A percentile compares a stretch with the other conserved stretches of the same genome.
phyloP scores from a whole-genome alignment of 2,113 vertebrate genomes.

The Oostethus manadensis region DNA sequence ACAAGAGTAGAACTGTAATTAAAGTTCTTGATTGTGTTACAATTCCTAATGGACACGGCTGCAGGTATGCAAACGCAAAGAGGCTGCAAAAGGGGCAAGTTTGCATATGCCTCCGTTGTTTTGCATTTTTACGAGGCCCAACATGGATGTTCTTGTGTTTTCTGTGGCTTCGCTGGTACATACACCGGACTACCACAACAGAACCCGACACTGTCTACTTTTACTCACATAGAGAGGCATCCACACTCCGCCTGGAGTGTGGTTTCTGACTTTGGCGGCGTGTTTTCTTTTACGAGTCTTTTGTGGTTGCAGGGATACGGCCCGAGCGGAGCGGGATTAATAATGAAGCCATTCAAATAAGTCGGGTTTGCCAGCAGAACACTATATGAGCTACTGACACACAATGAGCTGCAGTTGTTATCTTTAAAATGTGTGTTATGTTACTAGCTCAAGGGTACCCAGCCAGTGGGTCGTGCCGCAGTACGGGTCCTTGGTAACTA shows the following conservation, averaged over 20 bases:
- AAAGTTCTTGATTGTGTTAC: neutral
- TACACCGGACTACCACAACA: constrained; percentile 18
- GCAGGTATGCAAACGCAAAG: neutral
- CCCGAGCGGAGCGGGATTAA: constrained; percentile 46
- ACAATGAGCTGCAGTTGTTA: constrained; percentile 16
- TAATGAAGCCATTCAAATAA: constrained; percentile 63
- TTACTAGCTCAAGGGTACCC: too few relatives aligned
- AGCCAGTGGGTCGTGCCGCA: too few relatives aligned
- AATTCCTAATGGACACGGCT: neutral
- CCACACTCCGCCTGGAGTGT: constrained; percentile 7
- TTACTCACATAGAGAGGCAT: constrained; percentile 15
- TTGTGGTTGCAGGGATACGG: constrained; percentile 53
- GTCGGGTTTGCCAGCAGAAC: constrained; percentile 54
- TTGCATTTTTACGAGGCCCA: constrained; percentile 2
- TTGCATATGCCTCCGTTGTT: neutral
- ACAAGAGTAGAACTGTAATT: constrained; percentile 14
- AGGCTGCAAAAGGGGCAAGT: neutral
- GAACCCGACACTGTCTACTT: constrained; percentile 32
- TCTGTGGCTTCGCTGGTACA: constrained; percentile 1
- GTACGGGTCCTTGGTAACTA: too few relatives aligned
- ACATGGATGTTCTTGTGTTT: constrained; percentile 9
- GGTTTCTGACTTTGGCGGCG: constrained; percentile 49
- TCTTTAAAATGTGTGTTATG: neutral
- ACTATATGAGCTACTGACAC: constrained; percentile 42
- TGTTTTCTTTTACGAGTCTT: constrained; percentile 59